These are phyloP conservation scores for Hecatera dysodea DNA, from an alignment of 2,888 invertebrate species.

Conservation along the genomic window DNA sequence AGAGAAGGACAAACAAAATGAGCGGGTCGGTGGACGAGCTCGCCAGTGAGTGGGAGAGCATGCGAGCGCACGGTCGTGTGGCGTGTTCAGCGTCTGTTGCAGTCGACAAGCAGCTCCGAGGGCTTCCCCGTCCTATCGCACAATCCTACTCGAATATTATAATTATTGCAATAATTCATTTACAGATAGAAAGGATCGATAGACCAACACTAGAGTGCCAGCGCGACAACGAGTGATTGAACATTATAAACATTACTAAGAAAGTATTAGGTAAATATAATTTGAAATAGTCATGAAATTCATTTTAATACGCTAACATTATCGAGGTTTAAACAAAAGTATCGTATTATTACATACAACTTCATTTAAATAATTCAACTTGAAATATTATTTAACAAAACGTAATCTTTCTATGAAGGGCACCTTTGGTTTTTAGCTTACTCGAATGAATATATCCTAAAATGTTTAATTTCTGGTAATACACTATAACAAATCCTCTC, in stretches of 20 bases:
- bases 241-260: constrained; percentile 89
- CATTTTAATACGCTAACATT: constrained; percentile 89
- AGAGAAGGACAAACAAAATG: constrained; percentile 65
- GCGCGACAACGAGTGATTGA: constrained; percentile 90
- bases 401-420: constrained; percentile 93
- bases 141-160: constrained; percentile 70
- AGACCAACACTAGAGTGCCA: constrained; percentile 90
- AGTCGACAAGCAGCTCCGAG: constrained; percentile 73
- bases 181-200: constrained; percentile 84
- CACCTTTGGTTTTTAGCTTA: constrained; percentile 97
- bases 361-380: constrained; percentile 90
- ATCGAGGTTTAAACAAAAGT: constrained; percentile 89
- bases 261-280: constrained; percentile 90
- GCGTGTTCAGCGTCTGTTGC: constrained; percentile 76
- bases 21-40: constrained; percentile 26
- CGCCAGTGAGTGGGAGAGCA: constrained; percentile 26
- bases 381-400: constrained; percentile 90
- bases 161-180: constrained; percentile 83
- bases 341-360: constrained; percentile 89
- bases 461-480: constrained; percentile 89
- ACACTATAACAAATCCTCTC: constrained; percentile 89
- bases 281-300: constrained; percentile 90
- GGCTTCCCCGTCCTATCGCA: constrained; percentile 73
- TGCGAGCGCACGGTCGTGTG: constrained; percentile 51
- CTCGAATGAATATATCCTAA: constrained; percentile 91